phyloP scores from a whole-genome alignment of 2,797 vertebrate species.

The Falco cherrug region DNA sequence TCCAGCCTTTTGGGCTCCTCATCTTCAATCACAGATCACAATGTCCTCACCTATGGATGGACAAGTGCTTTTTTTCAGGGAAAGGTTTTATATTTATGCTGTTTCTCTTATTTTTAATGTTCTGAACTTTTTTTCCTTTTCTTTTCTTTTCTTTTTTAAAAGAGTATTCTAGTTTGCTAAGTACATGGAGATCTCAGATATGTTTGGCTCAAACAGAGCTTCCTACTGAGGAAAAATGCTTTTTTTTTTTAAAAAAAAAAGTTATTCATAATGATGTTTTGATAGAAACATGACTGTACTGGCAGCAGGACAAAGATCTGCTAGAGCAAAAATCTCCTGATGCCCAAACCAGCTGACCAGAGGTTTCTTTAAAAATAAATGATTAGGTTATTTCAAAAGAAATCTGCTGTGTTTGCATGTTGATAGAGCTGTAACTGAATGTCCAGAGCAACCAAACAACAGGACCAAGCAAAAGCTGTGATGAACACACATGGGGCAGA shows the following conservation, averaged over 20 bases:
- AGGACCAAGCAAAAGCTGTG: not conserved
- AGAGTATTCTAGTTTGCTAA: not conserved
- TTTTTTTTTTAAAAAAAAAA: not conserved
- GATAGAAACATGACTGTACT: not conserved
- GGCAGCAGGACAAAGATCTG: not conserved
- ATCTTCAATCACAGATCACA: constrained; percentile 4
- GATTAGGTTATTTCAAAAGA: not conserved
- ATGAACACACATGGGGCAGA: not conserved
- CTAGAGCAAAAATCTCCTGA: not conserved
- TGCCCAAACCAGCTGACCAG: not conserved
- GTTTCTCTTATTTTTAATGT: constrained; percentile 11
- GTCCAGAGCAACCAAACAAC: not conserved
- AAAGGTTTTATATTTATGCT: constrained; percentile 52
- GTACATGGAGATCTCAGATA: not conserved
- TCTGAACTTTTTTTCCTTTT: not conserved
- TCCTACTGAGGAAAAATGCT: not conserved
- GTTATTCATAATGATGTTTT: not conserved
- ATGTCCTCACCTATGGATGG: not conserved
- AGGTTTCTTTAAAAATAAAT: constrained; percentile 50
- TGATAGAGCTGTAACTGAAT: not conserved
- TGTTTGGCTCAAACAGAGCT: not conserved
- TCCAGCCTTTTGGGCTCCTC: not conserved
- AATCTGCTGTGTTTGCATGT: not conserved
- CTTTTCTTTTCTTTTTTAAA: not conserved
- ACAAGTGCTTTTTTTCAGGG: constrained; percentile 2